Percentiles rank a stretch among this genome's conserved stretches.
phyloP scores from a whole-genome alignment of 1,140 invertebrate genomes.

The Pseudobourletiella spinata region DNA sequence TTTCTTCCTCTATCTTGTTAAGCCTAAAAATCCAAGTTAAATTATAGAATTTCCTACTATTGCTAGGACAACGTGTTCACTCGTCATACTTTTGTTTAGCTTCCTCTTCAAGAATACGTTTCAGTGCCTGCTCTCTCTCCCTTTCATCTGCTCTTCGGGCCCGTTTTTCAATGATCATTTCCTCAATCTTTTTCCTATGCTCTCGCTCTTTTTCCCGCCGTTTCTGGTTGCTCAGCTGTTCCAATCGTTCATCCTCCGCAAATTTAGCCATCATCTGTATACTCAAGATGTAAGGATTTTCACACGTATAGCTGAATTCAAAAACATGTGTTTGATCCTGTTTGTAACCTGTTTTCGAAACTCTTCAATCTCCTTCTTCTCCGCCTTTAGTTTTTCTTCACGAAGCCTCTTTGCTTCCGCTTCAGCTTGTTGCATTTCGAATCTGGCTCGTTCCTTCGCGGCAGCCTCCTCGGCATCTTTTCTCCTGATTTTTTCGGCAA shows the following conservation, averaged over 20 bases:
- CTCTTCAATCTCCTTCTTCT: constrained; percentile 29
- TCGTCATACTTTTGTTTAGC: constrained; percentile 20
- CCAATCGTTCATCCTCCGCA: constrained; percentile 34
- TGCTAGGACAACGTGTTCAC: no score
- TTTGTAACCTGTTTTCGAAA: constrained; percentile 18
- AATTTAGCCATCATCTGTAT: constrained; percentile 32
- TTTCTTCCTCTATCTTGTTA: constrained; percentile 19
- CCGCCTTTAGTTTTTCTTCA: constrained; percentile 21
- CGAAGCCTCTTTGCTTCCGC: constrained; percentile 25
- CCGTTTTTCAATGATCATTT: constrained; percentile 31
- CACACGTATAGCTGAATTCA: neutral
- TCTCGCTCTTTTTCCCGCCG: constrained; percentile 30
- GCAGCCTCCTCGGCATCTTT: constrained; percentile 22
- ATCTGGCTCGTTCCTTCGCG: constrained; percentile 14
- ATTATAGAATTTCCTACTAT: no score
- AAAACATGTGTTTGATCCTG: neutral
- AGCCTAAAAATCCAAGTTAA: constrained; percentile 1
- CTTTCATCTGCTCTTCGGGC: constrained; percentile 25
- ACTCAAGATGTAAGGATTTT: neutral
- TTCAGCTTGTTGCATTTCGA: constrained; percentile 24
- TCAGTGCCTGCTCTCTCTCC: constrained; percentile 18
- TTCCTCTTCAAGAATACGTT: constrained; percentile 25
- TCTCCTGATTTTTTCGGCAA: constrained; percentile 19
- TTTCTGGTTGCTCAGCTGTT: constrained; percentile 25
- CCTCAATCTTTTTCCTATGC: constrained; percentile 31